Evolutionary conservation across 2,888 invertebrate species (phyloP), one percentile per base, ranked within the genome.

Genomic region (Tribolium freemani): DNA sequence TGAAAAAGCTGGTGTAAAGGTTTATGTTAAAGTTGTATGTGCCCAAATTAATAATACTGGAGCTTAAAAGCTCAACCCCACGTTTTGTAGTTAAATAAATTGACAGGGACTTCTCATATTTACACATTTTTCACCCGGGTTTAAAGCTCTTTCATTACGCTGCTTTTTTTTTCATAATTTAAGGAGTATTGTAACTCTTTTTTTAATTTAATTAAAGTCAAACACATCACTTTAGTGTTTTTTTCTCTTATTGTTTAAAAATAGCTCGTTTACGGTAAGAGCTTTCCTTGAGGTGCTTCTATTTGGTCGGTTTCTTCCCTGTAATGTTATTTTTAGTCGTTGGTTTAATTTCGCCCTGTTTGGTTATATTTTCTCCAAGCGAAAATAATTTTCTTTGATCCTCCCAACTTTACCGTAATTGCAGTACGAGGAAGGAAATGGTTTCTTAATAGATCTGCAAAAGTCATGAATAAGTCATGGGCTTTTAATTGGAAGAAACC

Each of bases 31-130:
- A 45, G 45, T 58, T 58, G 58, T 38, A 58, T 58, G 13, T 45
- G 58, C 45, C 16, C 45, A 38, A 58, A 45, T 58, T 58, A 58
- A 58, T 58, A 58, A 45, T 58, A 44, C 38, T 20, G 9, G 6
- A 45, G 45, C 45, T 58, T 58, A 58, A 58, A 58, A 58, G 58
- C 58, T 58, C 31, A 58, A 58, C 58, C 20, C 58, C 31, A 58
- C 45, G 45, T 45, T 58, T 58, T 45, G 58, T 45, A 20, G 44
- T 58, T 58, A 45, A 57, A 58, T 58, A 58, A 44, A 38, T 44
- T 44, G 20, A 45, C 21, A 13, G 21, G 58, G n/a, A n/a, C 45
- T 45, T 21, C 26, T 3, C 51, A 21, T 21, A 21, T 51, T 51
- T 51, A 21, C 51, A 20, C 51, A 20, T 20, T 51, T n/a, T 51